These are phyloP conservation scores for Physella acuta DNA, from an alignment of 1,140 invertebrate species.

Conservation along the genomic window DNA sequence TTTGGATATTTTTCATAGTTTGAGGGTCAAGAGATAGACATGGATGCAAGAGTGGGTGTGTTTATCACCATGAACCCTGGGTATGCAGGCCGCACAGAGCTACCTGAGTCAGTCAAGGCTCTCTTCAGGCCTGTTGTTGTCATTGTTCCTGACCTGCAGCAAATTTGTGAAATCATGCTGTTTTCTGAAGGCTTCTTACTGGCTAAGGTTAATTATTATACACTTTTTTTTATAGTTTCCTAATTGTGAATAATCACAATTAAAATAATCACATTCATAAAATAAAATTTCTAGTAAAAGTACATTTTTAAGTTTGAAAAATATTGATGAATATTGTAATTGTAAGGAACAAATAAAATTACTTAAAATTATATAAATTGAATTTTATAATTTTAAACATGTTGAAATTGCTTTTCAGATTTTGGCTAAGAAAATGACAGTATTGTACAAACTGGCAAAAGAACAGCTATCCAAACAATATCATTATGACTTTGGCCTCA, in stretches of 20 bases:
- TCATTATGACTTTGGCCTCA: constrained; percentile 91
- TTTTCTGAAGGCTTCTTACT: constrained; percentile 87
- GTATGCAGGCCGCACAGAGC: constrained; percentile 83
- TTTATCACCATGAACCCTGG: constrained; percentile 95
- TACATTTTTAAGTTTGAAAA: neutral
- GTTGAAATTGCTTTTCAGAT: constrained; percentile 54
- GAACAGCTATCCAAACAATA: constrained; percentile 88
- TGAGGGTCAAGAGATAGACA: constrained; percentile 77
- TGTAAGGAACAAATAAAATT: neutral
- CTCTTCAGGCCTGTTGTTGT: constrained; percentile 87
- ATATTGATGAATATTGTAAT: neutral
- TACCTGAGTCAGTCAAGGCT: constrained; percentile 88
- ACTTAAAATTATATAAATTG: too few relatives aligned
- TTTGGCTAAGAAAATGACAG: constrained; percentile 89
- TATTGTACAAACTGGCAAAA: constrained; percentile 79
- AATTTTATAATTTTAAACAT: neutral
- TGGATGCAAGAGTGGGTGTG: constrained; percentile 83
- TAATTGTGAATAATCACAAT: neutral
- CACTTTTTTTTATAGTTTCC: neutral
- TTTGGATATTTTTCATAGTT: too few relatives aligned
- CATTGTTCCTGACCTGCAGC: constrained; percentile 83
- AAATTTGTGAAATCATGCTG: constrained; percentile 87
- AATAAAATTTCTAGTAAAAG: too few relatives aligned
- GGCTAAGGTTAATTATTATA: constrained; percentile 68
- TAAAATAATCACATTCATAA: too few relatives aligned